Conservation (phyloP, 1,140 invertebrate species). For the Lucilia sericata region DNA sequence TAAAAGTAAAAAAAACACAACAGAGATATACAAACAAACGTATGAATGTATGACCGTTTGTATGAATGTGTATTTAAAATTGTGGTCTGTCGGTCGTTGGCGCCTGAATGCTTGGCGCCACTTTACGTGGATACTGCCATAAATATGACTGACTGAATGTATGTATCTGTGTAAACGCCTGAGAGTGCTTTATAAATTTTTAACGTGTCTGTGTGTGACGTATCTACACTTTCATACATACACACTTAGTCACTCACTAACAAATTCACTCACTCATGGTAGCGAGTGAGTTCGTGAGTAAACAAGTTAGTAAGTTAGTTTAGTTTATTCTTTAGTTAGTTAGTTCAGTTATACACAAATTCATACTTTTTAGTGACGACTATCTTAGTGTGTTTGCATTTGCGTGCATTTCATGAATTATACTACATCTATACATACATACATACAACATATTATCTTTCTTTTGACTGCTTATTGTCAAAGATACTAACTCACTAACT, state of each 20-base stretch:
- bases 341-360: neutral
- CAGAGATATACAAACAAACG: neutral
- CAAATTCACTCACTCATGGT: neutral
- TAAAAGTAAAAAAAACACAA: neutral
- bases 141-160: conserved; percentile 34
- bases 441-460: too few relatives aligned
- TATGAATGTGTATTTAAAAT: conserved; percentile 33
- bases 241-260: neutral
- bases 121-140: conserved; percentile 41
- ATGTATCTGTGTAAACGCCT: neutral
- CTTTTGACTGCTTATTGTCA: neutral
- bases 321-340: neutral
- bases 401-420: neutral
- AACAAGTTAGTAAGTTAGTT: conserved; percentile 1
- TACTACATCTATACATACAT: neutral
- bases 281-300: neutral
- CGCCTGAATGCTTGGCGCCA: conserved; percentile 44
- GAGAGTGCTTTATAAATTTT: neutral
- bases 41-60: neutral
- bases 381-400: neutral
- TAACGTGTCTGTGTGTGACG: neutral
- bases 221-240: neutral
- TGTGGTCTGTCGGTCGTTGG: conserved; percentile 36
- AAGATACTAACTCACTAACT: neutral
- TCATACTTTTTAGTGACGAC: neutral